A percentile compares a stretch with the other conserved stretches of the same genome.
phyloP scores from a whole-genome alignment of 2,797 vertebrate genomes.

The Garrulus glandarius region DNA sequence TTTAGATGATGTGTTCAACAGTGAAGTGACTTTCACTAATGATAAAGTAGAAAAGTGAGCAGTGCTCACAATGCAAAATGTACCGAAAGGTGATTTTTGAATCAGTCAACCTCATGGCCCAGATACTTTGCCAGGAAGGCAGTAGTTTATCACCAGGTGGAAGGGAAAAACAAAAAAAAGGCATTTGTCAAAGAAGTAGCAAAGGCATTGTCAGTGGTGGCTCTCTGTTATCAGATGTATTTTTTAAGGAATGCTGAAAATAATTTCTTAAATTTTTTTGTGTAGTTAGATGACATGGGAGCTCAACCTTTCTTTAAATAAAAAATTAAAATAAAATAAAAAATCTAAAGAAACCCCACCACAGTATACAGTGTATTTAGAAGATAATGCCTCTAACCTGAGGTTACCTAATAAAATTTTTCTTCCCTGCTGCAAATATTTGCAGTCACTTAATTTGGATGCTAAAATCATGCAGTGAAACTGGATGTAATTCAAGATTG shows the following conservation, averaged over 20 bases:
- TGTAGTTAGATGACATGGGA: neutral
- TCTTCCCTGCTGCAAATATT: neutral
- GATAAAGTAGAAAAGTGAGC: conserved; percentile 29
- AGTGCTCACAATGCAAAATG: neutral
- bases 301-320: neutral
- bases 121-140: neutral
- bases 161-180: neutral
- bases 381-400: neutral
- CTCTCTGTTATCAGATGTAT: neutral
- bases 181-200: neutral
- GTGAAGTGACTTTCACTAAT: conserved; percentile 41
- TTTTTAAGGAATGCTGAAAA: neutral
- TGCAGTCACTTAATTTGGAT: neutral
- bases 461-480: neutral
- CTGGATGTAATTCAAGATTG: neutral
- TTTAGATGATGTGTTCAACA: conserved; percentile 38
- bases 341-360: neutral
- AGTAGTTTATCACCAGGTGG: neutral
- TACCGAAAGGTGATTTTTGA: conserved; percentile 26
- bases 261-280: neutral
- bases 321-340: neutral
- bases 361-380: neutral
- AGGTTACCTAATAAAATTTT: neutral
- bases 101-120: neutral
- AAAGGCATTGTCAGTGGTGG: conserved; percentile 5